Conservation (phyloP, 2,888 invertebrate genomes). For the Oscheius sp. region DNA sequence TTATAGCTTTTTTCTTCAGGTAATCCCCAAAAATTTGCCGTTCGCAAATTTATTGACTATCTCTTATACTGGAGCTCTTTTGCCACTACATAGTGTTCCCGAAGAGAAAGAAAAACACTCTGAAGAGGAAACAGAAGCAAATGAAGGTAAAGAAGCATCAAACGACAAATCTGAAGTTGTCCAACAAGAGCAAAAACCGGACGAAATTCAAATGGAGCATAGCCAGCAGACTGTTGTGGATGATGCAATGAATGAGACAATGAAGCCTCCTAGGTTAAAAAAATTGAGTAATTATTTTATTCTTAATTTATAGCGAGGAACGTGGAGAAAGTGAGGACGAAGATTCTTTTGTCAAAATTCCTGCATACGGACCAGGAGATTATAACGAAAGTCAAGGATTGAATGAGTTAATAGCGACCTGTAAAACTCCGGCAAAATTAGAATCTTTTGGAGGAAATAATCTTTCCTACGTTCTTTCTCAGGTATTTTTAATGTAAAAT, state of each 20-base stretch:
- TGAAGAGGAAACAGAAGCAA: not conserved
- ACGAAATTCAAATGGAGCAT: not conserved
- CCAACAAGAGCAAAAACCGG: not conserved
- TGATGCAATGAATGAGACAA: slow-evolving; percentile 15
- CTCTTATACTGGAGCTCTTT: slow-evolving; percentile 36
- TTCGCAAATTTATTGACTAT: slow-evolving; percentile 34
- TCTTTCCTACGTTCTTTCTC: not conserved
- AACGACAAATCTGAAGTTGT: not conserved
- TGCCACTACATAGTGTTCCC: slow-evolving; percentile 2
- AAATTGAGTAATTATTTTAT: not conserved
- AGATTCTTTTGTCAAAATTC: slow-evolving; percentile 33
- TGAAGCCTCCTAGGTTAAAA: slow-evolving; percentile 14
- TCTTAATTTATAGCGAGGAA: not conserved
- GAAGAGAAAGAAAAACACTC: slow-evolving; percentile 1
- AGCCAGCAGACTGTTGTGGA: slow-evolving; percentile 25
- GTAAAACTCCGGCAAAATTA: slow-evolving; percentile 13
- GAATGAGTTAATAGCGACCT: slow-evolving; percentile 8
- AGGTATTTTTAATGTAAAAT: not conserved
- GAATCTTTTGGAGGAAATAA: slow-evolving; percentile 13
- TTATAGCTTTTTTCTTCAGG: slow-evolving; percentile 1
- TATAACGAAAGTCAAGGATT: slow-evolving; percentile 3
- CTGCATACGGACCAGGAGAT: not conserved
- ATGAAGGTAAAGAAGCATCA: slow-evolving; percentile 3
- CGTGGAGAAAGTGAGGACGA: slow-evolving; percentile 25
- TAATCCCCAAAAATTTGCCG: slow-evolving; percentile 34